Conservation (phyloP, 2,797 vertebrate genomes). For the Decapterus maruadsi region DNA sequence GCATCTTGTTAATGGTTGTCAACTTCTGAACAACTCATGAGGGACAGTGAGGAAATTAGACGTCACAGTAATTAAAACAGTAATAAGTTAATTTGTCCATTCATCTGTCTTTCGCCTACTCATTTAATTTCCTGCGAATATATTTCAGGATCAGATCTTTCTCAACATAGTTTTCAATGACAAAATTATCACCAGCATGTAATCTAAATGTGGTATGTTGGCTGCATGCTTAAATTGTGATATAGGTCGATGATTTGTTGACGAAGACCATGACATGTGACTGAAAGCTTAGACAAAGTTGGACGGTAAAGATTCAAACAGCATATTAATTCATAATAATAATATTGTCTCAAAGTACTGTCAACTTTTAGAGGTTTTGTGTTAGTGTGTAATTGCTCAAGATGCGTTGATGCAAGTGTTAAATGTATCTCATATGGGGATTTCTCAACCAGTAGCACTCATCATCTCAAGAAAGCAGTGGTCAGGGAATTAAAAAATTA, state of each 20-base stretch:
- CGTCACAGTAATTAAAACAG: not conserved
- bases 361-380: not conserved
- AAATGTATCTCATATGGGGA: not conserved
- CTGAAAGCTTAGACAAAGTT: not conserved
- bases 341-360: too few relatives aligned
- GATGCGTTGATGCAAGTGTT: not conserved
- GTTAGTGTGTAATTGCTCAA: not conserved
- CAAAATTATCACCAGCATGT: not conserved
- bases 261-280: not conserved
- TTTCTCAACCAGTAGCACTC: conserved; percentile 5
- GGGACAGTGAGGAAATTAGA: too few relatives aligned
- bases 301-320: too few relatives aligned
- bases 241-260: too few relatives aligned
- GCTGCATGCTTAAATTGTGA: not conserved
- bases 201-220: too few relatives aligned
- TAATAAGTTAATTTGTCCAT: not conserved
- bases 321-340: too few relatives aligned
- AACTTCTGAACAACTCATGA: not conserved
- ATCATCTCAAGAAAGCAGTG: conserved; percentile 4
- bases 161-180: not conserved
- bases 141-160: not conserved
- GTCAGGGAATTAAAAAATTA: conserved; percentile 32
- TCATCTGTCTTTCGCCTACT: not conserved
- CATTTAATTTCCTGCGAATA: not conserved
- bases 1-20: not conserved